These are phyloP conservation scores for Porites divaricata DNA, from an alignment of 92 coral and sea anemone genomes.

Conservation along the genomic window DNA sequence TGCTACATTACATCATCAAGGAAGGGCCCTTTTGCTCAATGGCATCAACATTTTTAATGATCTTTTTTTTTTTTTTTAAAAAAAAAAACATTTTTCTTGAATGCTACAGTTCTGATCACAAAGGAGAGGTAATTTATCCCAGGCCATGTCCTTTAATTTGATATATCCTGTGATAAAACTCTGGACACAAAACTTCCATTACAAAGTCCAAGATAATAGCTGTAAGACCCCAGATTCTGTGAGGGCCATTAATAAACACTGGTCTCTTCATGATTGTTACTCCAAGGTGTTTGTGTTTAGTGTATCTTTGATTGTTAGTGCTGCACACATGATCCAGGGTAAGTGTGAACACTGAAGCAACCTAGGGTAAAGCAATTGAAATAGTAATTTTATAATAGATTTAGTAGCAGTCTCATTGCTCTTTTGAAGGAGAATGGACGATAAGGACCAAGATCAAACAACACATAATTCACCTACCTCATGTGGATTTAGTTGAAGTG, in stretches of 20 bases:
- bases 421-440: too few relatives aligned
- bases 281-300: slow-evolving; percentile 61
- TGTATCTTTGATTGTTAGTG: slow-evolving; percentile 71
- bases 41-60: too few relatives aligned
- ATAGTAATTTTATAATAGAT: too few relatives aligned
- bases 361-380: slow-evolving; percentile 47
- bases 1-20: too few relatives aligned
- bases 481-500: slow-evolving; percentile 60
- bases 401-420: too few relatives aligned
- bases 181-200: slow-evolving; percentile 76
- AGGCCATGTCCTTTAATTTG: slow-evolving; percentile 39
- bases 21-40: too few relatives aligned
- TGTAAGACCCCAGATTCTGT: slow-evolving; percentile 90
- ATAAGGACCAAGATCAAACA: neutral
- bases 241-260: slow-evolving; percentile 78
- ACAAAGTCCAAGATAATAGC: slow-evolving; percentile 74
- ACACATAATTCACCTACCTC: slow-evolving; percentile 54
- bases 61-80: neutral
- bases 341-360: slow-evolving; percentile 77
- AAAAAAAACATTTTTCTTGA: too few relatives aligned
- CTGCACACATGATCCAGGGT: slow-evolving; percentile 73
- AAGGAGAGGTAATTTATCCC: neutral
- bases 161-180: slow-evolving; percentile 42
- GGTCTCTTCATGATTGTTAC: slow-evolving; percentile 55
- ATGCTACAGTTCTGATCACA: neutral